phyloP scores from a whole-genome alignment of 2,113 vertebrate genomes.

The Erpornis zantholeuca region DNA sequence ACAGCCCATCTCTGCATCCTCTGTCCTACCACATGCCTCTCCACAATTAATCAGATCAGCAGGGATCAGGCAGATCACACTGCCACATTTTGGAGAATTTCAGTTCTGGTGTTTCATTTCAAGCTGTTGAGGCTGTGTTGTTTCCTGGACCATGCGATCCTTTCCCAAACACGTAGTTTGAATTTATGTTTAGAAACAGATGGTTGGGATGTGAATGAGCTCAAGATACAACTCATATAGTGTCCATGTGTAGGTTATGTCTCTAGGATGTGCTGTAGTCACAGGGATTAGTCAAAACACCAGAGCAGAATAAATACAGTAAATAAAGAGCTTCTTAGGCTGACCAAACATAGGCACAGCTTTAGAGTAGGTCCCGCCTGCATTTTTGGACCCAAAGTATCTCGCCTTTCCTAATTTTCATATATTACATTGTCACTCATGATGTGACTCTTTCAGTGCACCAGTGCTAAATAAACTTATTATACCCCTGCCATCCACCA shows the following conservation, averaged over 20 bases:
- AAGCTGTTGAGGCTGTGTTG: background rate
- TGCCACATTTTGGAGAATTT: background rate
- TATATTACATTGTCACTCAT: background rate
- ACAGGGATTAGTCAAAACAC: background rate
- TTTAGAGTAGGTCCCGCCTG: background rate
- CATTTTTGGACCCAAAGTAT: background rate
- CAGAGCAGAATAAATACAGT: background rate
- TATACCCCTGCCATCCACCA: background rate
- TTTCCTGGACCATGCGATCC: background rate
- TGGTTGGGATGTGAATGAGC: background rate
- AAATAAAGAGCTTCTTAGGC: background rate
- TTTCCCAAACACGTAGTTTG: background rate
- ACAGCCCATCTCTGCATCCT: background rate
- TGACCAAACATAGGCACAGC: background rate
- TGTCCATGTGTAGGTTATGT: background rate
- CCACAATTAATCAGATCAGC: background rate
- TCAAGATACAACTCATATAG: background rate
- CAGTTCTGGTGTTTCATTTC: background rate
- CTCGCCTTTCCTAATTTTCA: background rate
- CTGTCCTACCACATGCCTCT: background rate
- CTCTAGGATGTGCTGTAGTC: background rate
- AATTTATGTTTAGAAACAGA: background rate
- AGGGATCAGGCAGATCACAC: background rate
- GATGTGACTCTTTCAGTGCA: background rate
- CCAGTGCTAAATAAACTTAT: background rate